phyloP scores from a whole-genome alignment of 2,888 invertebrate species.

The Capitulum mitella region DNA sequence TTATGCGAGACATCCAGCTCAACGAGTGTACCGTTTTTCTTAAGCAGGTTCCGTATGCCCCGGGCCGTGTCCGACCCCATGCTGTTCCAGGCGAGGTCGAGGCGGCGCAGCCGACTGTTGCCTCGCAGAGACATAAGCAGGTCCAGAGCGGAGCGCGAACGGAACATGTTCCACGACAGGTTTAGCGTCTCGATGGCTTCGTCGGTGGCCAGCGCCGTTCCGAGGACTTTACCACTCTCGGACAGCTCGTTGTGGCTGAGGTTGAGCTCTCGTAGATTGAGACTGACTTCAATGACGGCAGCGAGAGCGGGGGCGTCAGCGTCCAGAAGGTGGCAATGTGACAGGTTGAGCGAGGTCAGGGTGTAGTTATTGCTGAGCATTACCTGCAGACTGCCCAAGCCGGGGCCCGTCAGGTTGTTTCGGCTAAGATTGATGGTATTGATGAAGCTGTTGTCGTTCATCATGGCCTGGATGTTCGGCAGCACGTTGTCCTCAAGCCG shows the following conservation, averaged over 20 bases:
- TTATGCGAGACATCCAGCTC: conserved; percentile 14
- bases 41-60: neutral
- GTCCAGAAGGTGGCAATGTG: conserved; percentile 6
- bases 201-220: neutral
- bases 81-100: conserved; percentile 14
- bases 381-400: neutral
- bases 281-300: conserved; percentile 10
- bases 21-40: neutral
- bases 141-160: neutral
- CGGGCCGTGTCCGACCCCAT: neutral
- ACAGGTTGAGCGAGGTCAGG: conserved; percentile 7
- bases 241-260: conserved; percentile 9
- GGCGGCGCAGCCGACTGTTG: neutral
- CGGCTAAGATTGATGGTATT: neutral
- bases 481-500: neutral
- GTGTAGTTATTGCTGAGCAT: conserved; percentile 21
- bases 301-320: neutral
- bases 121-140: neutral
- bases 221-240: neutral
- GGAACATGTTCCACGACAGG: neutral
- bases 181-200: neutral
- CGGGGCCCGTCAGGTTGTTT: neutral
- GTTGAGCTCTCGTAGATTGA: neutral
- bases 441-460: conserved; percentile 23
- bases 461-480: conserved; percentile 15